These are phyloP conservation scores for Pteria penguin DNA, from an alignment of 2,888 invertebrate genomes.

Conservation along the genomic window DNA sequence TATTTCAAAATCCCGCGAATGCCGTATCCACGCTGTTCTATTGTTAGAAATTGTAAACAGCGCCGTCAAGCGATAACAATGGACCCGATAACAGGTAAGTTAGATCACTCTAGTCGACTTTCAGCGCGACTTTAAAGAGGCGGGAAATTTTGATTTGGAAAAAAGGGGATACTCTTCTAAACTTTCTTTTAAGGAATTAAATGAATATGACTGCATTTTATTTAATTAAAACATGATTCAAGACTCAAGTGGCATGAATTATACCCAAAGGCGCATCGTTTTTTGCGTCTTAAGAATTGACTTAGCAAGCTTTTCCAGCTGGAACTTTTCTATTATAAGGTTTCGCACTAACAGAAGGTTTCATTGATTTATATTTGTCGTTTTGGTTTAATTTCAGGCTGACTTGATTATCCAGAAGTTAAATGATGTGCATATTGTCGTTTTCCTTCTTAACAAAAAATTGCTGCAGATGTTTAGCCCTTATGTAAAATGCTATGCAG, in stretches of 20 bases:
- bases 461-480: constrained; percentile 43
- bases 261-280: neutral
- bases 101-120: constrained; percentile 70
- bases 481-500: constrained; percentile 40
- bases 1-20: constrained; percentile 42
- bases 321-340: constrained; percentile 26
- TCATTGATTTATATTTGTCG: constrained; percentile 72
- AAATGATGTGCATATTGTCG: constrained; percentile 46
- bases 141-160: constrained; percentile 19
- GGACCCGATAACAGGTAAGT: constrained; percentile 65
- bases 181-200: neutral
- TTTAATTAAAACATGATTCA: neutral
- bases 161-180: neutral
- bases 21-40: constrained; percentile 66
- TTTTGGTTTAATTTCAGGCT: constrained; percentile 65
- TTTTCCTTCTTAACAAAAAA: constrained; percentile 26
- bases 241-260: neutral
- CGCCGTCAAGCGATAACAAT: constrained; percentile 73
- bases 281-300: neutral
- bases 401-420: constrained; percentile 54
- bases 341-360: constrained; percentile 55
- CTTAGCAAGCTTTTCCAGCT: constrained; percentile 27
- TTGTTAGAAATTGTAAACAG: constrained; percentile 64
- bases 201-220: neutral
- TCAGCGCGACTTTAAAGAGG: constrained; percentile 37